Evolutionary conservation across 92 coral and sea anemone species (phyloP), one percentile per base, ranked within the genome.

Genomic region (Parazoanthus darwini): DNA sequence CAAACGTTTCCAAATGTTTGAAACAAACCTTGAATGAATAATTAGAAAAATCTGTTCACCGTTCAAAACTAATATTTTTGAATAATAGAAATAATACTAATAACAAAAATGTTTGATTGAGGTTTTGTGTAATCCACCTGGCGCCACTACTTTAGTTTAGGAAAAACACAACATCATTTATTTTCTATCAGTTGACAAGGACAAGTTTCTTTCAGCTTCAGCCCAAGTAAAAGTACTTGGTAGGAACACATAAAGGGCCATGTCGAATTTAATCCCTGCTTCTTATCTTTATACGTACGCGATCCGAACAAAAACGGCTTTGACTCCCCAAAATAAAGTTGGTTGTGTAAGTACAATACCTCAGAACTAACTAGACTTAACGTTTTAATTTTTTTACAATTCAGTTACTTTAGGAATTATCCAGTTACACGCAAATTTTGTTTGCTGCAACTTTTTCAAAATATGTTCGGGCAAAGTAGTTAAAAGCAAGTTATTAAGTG

Each of bases 101-200:
- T 65, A n/a, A n/a, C 18, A 65, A 0, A 9, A 65, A 25, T 18
- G 2, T 68, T 68, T 23, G 74, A 68, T 68, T 68, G 35, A 68
- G 35, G 74, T 15, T 8, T 23, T 68, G 18, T n/a, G 2, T 68
- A 68, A 68, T 68, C 0, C 74, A 8, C 74, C 13, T 68, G 74
- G 18, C 74, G 74, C 74, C 74, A 15, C 18, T 68, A 68, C 9
- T 23, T 23, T 68, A 13, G n/a, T 68, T 23, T 68, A 68, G 23
- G 18, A 68, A 68, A 1, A 8, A 68, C 35, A 22, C 33, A 6
- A 9, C 18, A 26, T 68, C 9, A 68, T 68, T 68, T 23, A 5
- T n/a, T 68, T 68, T 68, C 2, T 68, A 68, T 68, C 74, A 68
- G n/a, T 68, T 68, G 74, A 68, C 74, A 68, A 23, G 35, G 74